Evolutionary conservation across 2,888 invertebrate species (phyloP), one percentile per base, ranked within the genome.

Genomic region (Drosophila meridionalis): DNA sequence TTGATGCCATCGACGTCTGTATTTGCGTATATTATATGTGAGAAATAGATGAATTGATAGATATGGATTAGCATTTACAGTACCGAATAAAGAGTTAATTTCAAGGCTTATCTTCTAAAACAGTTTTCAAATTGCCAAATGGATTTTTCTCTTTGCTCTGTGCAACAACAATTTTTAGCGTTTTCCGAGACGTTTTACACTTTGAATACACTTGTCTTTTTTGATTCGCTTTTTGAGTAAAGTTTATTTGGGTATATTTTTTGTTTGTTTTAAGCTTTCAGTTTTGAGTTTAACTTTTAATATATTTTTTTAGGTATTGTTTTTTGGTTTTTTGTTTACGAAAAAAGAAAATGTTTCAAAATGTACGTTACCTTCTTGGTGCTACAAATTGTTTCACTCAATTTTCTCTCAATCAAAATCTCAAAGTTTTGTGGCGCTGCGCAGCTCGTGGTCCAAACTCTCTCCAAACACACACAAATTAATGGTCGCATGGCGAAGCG

Each of bases 1-100:
- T 98, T 98, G 91, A 99, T 98, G 92, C 98, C 98, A 93, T 98
- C 98, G 92, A 98, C 98, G 96, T 98, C 98, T 98, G 95, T 4
- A 40, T 56, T 11, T 91, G 72, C 32, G 12, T 52, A 20, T 52
- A 52, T 20, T 3, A 43, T 64, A 73, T 45, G 43, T 66, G 60
- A 60, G 52, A 70, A 73, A 59, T 38, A 59, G 36, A 59, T 20
- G 47, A 38, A 59, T 12, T 11, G 12, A 77, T 47, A 80, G 12
- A 43, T 20, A 36, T 48, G 30, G 56, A 59, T 78, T 63, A 78
- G 67, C 30, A 75, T 69, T 14, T 36, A 14, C 7, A 56, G 7
- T 8, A 12, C 52, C 4, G 7, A 7, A 28, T 40, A 34, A 11
- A 9, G 34, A 20, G 34, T 42, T 20, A 12, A 20, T 2, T 45